Base-by-base conservation (phyloP, 2,797 vertebrate species). In the Sebastes trivittatus region DNA sequence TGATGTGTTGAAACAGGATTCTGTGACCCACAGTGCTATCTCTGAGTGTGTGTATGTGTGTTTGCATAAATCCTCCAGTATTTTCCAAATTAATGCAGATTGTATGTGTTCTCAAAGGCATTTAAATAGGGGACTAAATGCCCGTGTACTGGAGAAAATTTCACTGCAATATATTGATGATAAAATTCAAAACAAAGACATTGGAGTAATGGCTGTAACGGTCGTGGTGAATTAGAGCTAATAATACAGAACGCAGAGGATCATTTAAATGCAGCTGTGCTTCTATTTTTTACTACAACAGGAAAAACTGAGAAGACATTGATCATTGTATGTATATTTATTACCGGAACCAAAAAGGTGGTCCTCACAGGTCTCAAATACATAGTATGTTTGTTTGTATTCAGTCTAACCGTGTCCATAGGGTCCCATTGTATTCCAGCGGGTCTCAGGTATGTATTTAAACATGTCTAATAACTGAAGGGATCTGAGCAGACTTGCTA, bases 1-100 rank as follows among this genome's bases (percentile, higher is more conserved):
- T 80, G 63, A 83, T 75, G 69, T 62, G 34, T 84, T 77, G 16
- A 72, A 80, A 66, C 59, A 46, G 42, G 74, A 58, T 58, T 71
- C 14, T 63, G 25, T 70, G 69, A 72, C 65, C 66, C 25, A 32
- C 29, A 42, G 68, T 34, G 1, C n/a, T n/a, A 18, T 72, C 49
- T 80, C 20, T 0, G 32, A 64, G 25, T 58, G 32, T 38, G 67
- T 30, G 73, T 36, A 3, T 68, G 23, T 52, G 27, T 66, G 72
- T 58, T 64, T 72, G 78, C 54, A 68, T 59, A 60, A 64, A 36
- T 14, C 10, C n/a, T 30, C 20, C 55, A 65, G 36, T 58, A 52
- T 4, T n/a, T 7, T 25, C 64, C 23, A 32, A 78, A 71, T 66
- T 0, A 70, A 78, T 75, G 23, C 61, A 71, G 42, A 72, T 75